Percentiles rank a stretch among this genome's conserved stretches.
Conservation (phyloP, 2,797 vertebrate species). For the Coreius guichenoti region DNA sequence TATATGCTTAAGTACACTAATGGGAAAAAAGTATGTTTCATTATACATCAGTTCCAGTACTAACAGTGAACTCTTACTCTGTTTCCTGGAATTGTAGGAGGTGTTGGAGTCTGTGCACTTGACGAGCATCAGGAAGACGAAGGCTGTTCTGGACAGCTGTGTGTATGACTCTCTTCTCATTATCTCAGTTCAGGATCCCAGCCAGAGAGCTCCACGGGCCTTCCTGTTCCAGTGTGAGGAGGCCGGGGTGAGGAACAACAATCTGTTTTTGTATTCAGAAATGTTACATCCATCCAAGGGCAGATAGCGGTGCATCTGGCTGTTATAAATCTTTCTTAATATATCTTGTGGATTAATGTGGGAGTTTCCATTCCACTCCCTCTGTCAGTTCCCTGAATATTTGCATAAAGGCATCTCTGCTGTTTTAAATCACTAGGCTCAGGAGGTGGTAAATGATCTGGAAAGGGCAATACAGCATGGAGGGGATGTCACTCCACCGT, state of each 20-base stretch:
- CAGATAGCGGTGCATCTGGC: neutral
- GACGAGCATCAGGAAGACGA: conserved; percentile 71
- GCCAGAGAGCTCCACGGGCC: conserved; percentile 69
- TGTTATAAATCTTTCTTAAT: neutral
- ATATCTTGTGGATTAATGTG: neutral
- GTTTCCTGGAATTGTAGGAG: conserved; percentile 72
- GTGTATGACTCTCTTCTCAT: conserved; percentile 84
- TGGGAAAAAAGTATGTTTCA: neutral
- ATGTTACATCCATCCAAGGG: neutral
- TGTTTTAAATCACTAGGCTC: conserved; percentile 74
- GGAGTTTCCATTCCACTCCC: neutral
- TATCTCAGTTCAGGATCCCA: conserved; percentile 75
- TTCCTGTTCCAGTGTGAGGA: conserved; percentile 90
- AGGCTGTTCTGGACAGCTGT: conserved; percentile 74
- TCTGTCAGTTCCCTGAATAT: neutral
- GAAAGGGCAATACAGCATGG: conserved; percentile 73
- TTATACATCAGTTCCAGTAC: neutral
- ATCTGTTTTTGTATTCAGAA: neutral
- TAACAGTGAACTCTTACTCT: conserved; percentile 4
- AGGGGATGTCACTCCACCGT: conserved; percentile 58
- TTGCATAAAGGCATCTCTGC: neutral
- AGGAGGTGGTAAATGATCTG: conserved; percentile 78
- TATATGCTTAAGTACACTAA: neutral
- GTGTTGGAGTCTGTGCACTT: conserved; percentile 84
- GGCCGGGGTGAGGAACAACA: conserved; percentile 78